Evolutionary conservation across 2,113 vertebrate genomes (phyloP).

Genomic region (Cyrtonyx montezumae): DNA sequence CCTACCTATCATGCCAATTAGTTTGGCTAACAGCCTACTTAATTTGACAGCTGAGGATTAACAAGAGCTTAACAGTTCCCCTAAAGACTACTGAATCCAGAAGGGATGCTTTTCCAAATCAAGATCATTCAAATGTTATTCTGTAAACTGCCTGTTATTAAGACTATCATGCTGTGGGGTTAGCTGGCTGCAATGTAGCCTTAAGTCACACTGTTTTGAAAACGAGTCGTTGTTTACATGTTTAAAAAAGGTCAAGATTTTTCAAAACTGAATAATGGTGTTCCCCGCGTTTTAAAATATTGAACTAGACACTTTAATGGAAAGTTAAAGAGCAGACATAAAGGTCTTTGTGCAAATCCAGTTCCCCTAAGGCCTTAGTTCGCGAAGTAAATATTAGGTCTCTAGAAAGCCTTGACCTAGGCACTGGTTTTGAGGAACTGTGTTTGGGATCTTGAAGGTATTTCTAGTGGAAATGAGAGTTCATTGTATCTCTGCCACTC

Average conservation of each 20-base stretch:
- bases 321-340: not conserved
- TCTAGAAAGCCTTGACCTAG: not conserved
- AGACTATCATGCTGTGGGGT: not conserved
- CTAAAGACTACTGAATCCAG: not conserved
- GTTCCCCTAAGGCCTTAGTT: not conserved
- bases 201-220: slow-evolving; percentile 15
- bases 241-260: not conserved
- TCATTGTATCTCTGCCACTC: not conserved
- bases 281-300: not conserved
- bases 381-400: not conserved
- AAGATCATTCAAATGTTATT: not conserved
- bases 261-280: not conserved
- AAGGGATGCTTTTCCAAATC: not conserved
- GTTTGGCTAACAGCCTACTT: slow-evolving; percentile 11
- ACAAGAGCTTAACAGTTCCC: slow-evolving; percentile 10
- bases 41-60: slow-evolving; percentile 16
- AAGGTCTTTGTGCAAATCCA: not conserved
- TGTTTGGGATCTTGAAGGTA: not conserved
- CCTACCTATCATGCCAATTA: slow-evolving; percentile 9
- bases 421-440: not conserved
- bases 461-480: not conserved
- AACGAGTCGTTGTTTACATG: not conserved
- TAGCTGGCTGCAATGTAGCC: not conserved
- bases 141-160: not conserved
- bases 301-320: not conserved